A percentile compares a stretch with the other conserved stretches of the same genome.
Evolutionary conservation across 1,140 invertebrate genomes (phyloP).

Genomic region (Atta texana): DNA sequence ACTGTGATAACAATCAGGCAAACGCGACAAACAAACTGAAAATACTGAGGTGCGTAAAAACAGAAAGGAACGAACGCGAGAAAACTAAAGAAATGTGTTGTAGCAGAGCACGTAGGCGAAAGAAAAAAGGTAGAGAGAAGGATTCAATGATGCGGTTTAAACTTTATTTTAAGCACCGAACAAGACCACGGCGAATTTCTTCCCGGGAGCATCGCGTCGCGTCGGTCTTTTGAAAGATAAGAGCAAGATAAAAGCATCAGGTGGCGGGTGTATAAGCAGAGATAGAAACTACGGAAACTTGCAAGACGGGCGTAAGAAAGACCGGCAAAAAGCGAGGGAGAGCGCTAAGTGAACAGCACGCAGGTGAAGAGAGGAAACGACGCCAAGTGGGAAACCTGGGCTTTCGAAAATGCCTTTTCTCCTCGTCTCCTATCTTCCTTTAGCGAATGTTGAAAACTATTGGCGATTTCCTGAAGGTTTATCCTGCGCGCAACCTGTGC

Average conservation of each 20-base stretch:
- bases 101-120: background rate
- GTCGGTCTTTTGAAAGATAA: conserved; percentile 41
- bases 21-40: conserved; percentile 9
- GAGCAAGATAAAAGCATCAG: conserved; percentile 44
- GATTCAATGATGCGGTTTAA: conserved; percentile 73
- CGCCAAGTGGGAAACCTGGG: conserved; percentile 7
- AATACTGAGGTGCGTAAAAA: background rate
- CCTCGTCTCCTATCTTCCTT: background rate
- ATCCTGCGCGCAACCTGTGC: conserved; percentile 13
- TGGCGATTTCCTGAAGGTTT: conserved; percentile 49
- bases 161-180: conserved; percentile 61
- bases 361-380: conserved; percentile 37
- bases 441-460: conserved; percentile 50
- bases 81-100: conserved; percentile 23
- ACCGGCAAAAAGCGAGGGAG: conserved; percentile 33
- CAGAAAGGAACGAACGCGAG: background rate
- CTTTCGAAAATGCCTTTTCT: conserved; percentile 37
- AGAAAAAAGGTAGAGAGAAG: conserved; percentile 31
- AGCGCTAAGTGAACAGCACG: conserved; percentile 47
- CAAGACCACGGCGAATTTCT: conserved; percentile 42
- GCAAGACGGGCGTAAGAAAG: conserved; percentile 30
- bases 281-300: conserved; percentile 48
- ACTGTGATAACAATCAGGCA: conserved; percentile 13
- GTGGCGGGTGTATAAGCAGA: conserved; percentile 48
- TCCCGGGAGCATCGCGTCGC: conserved; percentile 3